Conservation (phyloP, 2,113 vertebrate species). For the Pluvialis apricaria region DNA sequence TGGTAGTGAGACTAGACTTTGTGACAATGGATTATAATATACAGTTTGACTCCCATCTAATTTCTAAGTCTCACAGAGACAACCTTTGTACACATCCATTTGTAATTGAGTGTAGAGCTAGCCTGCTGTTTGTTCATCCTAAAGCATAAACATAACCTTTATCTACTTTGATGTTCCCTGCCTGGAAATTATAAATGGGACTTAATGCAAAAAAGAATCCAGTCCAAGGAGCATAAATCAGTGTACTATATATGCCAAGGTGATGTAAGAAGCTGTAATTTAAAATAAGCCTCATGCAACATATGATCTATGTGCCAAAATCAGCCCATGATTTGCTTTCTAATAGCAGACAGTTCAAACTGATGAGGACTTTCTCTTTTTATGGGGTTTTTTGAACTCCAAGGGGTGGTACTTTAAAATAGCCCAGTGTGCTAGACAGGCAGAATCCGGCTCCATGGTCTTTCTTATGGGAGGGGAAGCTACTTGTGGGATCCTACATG, state of each 20-base stretch:
- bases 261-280: neutral
- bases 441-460: neutral
- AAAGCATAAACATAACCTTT: neutral
- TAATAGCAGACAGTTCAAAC: neutral
- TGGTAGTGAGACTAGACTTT: neutral
- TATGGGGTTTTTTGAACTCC: neutral
- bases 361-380: neutral
- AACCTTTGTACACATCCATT: neutral
- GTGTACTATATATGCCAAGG: neutral
- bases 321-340: neutral
- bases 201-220: neutral
- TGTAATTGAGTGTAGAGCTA: neutral
- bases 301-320: neutral
- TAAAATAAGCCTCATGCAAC: neutral
- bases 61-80: neutral
- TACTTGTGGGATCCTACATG: neutral
- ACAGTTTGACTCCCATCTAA: neutral
- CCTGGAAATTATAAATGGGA: neutral
- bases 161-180: neutral
- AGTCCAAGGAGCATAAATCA: neutral
- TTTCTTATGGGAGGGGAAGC: neutral
- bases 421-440: neutral
- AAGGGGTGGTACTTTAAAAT: neutral
- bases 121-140: neutral
- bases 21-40: neutral